phyloP scores from a whole-genome alignment of 2,797 vertebrate genomes.

The Enoplosus armatus region DNA sequence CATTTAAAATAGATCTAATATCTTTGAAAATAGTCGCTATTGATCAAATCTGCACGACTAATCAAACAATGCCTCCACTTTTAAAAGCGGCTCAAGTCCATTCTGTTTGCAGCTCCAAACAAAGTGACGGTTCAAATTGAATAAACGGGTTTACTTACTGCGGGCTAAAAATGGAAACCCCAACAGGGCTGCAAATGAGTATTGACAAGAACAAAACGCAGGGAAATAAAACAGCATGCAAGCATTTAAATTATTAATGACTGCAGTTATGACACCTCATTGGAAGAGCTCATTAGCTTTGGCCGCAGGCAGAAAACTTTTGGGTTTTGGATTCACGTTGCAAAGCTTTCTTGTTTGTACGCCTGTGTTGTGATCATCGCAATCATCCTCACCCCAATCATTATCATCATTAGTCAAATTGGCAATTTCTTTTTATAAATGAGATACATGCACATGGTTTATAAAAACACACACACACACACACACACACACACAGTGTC shows the following conservation, averaged over 20 bases:
- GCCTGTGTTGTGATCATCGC: background rate
- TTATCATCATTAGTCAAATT: slow-evolving; percentile 14
- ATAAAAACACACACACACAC: background rate
- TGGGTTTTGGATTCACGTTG: background rate
- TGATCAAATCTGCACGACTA: background rate
- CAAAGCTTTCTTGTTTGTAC: background rate
- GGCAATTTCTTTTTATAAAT: background rate
- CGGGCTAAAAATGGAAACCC: slow-evolving; percentile 26
- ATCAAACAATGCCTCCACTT: background rate
- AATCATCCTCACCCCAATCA: background rate
- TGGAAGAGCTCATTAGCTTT: slow-evolving; percentile 29
- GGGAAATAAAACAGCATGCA: slow-evolving; percentile 7
- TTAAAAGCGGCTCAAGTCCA: background rate
- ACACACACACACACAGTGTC: background rate
- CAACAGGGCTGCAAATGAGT: slow-evolving; percentile 23
- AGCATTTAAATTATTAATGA: slow-evolving; percentile 40
- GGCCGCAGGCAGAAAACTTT: slow-evolving; percentile 23
- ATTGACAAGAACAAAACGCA: slow-evolving; percentile 26
- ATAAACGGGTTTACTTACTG: slow-evolving; percentile 8
- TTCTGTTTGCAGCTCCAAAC: background rate
- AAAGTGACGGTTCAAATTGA: slow-evolving; percentile 5
- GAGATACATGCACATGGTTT: background rate
- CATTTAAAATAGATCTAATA: background rate
- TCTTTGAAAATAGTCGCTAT: background rate
- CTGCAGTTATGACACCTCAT: slow-evolving; percentile 18